Percentiles rank a stretch among this genome's conserved stretches.
Evolutionary conservation across 2,113 vertebrate genomes (phyloP).

Genomic region (Oxyruncus cristatus): DNA sequence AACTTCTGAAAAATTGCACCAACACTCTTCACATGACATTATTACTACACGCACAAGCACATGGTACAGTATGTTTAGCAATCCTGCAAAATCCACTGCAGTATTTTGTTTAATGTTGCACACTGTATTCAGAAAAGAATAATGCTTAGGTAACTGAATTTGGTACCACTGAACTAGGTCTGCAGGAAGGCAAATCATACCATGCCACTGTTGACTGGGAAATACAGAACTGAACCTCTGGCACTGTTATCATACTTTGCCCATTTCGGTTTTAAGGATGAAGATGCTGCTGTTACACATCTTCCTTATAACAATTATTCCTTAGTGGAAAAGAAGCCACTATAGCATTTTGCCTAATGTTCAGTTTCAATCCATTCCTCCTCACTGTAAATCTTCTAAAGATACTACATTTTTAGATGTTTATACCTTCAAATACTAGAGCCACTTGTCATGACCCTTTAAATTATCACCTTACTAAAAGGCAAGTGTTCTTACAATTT

Average conservation of each 20-base stretch:
- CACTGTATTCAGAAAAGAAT: background rate
- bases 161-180: background rate
- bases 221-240: background rate
- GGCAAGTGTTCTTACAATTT: conserved; percentile 5
- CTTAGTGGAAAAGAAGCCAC: background rate
- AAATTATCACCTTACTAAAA: conserved; percentile 38
- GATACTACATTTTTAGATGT: background rate
- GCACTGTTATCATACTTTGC: background rate
- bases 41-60: background rate
- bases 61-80: background rate
- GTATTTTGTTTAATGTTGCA: background rate
- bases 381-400: background rate
- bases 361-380: background rate
- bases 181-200: background rate
- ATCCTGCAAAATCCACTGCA: background rate
- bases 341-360: background rate
- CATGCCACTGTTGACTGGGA: background rate
- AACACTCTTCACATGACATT: background rate
- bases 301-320: background rate
- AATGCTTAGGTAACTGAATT: background rate
- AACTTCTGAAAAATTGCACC: background rate
- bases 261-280: background rate
- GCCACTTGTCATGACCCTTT: background rate
- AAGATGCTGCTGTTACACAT: background rate
- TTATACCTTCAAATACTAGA: conserved; percentile 9